A percentile compares a stretch with the other conserved stretches of the same genome.
These are phyloP conservation scores for Adineta ricciae DNA, from an alignment of 2,888 invertebrate species.

Conservation along the genomic window DNA sequence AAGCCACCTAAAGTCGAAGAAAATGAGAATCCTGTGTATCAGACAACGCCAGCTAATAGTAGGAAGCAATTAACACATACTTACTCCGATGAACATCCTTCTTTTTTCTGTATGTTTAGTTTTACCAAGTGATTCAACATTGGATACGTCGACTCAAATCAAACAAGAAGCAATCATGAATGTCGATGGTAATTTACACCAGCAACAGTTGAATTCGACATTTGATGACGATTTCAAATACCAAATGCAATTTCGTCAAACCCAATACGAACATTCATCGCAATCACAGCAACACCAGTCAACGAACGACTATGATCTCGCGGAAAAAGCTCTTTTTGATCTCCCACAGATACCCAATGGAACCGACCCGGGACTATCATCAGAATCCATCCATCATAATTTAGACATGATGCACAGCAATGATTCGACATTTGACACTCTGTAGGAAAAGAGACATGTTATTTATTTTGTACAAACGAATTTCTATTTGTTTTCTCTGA, in stretches of 20 bases:
- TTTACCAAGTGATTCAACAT: background rate
- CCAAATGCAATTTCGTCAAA: background rate
- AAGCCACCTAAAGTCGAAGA: background rate
- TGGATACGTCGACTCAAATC: background rate
- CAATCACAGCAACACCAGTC: background rate
- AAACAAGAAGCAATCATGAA: background rate
- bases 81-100: too few relatives aligned
- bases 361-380: background rate
- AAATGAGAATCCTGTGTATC: background rate
- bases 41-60: background rate
- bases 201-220: background rate
- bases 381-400: background rate
- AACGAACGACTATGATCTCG: background rate
- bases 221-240: background rate
- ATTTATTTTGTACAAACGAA: conserved; percentile 1
- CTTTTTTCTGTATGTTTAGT: too few relatives aligned
- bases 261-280: conserved; percentile 7
- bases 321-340: background rate
- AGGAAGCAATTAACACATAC: background rate
- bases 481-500: background rate
- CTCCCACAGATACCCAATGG: background rate
- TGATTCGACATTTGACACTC: background rate
- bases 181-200: background rate
- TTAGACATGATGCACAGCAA: background rate
- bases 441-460: background rate